Conservation (phyloP, 1,140 invertebrate species). For the Eciton burchellii region DNA sequence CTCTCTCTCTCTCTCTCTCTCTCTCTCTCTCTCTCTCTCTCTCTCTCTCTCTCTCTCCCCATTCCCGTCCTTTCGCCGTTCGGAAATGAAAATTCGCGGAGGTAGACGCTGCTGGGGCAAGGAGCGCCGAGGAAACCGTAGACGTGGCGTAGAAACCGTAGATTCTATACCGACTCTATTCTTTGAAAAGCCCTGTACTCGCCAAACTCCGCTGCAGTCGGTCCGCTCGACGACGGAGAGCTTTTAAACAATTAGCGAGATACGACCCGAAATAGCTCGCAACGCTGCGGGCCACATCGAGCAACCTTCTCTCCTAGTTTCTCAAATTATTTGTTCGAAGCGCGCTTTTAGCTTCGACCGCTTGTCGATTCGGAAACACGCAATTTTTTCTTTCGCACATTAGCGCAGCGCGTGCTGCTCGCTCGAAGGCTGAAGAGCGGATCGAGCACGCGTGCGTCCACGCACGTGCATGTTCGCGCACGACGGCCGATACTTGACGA, state of each 20-base stretch:
- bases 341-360: background rate
- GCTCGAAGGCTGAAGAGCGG: background rate
- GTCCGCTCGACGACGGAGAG: constrained; percentile 1
- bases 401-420: background rate
- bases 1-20: too few species aligned
- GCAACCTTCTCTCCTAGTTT: constrained; percentile 34
- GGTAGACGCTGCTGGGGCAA: background rate
- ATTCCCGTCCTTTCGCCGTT: background rate
- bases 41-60: too few species aligned
- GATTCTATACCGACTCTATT: background rate
- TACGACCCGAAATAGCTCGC: constrained; percentile 57
- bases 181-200: constrained; percentile 36
- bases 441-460: constrained; percentile 5
- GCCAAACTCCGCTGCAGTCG: background rate
- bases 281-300: background rate
- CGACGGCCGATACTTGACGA: constrained; percentile 60
- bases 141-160: constrained; percentile 18
- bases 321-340: constrained; percentile 19
- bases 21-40: background rate
- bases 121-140: constrained; percentile 2
- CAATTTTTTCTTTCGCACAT: background rate
- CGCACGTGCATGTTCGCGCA: constrained; percentile 41
- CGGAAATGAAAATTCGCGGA: constrained; percentile 42
- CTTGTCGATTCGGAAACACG: background rate
- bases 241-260: constrained; percentile 69